Conservation (phyloP, 2,113 vertebrate genomes). For the Pollachius pollachius region DNA sequence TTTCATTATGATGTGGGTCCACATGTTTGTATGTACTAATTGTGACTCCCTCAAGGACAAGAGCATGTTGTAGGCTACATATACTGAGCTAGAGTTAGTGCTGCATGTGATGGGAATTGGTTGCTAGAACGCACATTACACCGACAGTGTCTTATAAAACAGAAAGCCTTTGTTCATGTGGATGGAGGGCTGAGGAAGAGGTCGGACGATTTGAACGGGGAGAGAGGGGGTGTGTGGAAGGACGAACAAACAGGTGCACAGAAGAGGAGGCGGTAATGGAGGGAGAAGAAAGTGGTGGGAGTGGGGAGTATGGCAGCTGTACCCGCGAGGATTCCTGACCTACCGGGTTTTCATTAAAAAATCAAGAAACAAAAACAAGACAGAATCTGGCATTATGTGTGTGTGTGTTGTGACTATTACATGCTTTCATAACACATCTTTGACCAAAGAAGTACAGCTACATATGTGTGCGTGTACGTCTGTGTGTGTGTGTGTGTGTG, state of each 20-base stretch:
- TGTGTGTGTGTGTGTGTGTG: not conserved
- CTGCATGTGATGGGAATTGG: too few species aligned
- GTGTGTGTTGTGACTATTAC: too few species aligned
- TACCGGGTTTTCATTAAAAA: conserved; percentile 9
- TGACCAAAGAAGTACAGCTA: not conserved
- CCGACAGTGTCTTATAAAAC: too few species aligned
- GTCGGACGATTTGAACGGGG: not conserved
- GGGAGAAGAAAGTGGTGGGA: conserved; percentile 37
- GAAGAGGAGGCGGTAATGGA: conserved; percentile 43
- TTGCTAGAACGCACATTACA: too few species aligned
- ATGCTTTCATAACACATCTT: too few species aligned
- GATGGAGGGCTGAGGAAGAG: conserved; percentile 22
- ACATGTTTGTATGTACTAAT: too few species aligned
- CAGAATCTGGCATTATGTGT: too few species aligned
- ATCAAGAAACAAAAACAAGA: not conserved
- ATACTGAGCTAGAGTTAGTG: too few species aligned
- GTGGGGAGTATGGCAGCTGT: conserved; percentile 28
- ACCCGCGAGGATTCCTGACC: conserved; percentile 34
- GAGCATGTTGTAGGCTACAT: too few species aligned
- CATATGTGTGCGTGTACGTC: not conserved
- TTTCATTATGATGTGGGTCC: too few species aligned
- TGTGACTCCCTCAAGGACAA: too few species aligned
- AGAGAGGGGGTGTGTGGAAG: not conserved
- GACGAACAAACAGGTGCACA: conserved; percentile 29
- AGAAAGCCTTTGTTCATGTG: conserved; percentile 27